Base-by-base conservation (phyloP, 2,888 invertebrate genomes). In the Sericinus montela region DNA sequence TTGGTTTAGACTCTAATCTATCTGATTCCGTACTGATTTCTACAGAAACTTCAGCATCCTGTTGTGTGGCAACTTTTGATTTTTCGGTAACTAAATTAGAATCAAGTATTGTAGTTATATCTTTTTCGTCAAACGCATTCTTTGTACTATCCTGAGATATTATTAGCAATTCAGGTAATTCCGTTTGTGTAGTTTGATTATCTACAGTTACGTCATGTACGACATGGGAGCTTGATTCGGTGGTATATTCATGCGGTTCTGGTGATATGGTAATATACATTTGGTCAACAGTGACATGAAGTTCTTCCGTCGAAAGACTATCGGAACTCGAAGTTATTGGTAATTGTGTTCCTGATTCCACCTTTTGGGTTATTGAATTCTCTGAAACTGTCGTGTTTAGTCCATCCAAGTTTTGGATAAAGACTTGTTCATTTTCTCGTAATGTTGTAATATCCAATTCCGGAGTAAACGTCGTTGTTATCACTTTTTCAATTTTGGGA, bases 271-370 rank as follows among this genome's bases (percentile, higher is more conserved):
- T 45, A 32, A 39, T 19, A 32, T n/a, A 14, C 23, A 34, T 38
- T 38, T 37, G 15, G 28, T 10, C 36, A 30, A 38, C 50, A 37
- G 11, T 45, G 2, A 37, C 5, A 11, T 32, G 45, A 9, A 25
- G 9, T 11, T 9, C 25, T 23, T 45, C 29, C 2, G 11, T 15
- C 28, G 37, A 16, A 11, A 16, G 19, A 16, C 3, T 39, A 38
- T 43, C 28, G 25, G 48, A 38, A 39, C 30, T 39, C 32, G 45
- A 34, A 25, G 37, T 29, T 8, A 45, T 40, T 9, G 44, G 15
- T 15, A 34, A n/a, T 41, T 34, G 25, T 11, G 45, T 48, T 28
- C 39, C 45, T 25, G 35, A 34, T 41, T 56, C 54, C 4, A 23
- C 16, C 34, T 39, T 28, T 16, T 40, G 15, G 44, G 37, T 38